phyloP scores from a whole-genome alignment of 2,888 invertebrate genomes.

The Ptychoptera contaminata region DNA sequence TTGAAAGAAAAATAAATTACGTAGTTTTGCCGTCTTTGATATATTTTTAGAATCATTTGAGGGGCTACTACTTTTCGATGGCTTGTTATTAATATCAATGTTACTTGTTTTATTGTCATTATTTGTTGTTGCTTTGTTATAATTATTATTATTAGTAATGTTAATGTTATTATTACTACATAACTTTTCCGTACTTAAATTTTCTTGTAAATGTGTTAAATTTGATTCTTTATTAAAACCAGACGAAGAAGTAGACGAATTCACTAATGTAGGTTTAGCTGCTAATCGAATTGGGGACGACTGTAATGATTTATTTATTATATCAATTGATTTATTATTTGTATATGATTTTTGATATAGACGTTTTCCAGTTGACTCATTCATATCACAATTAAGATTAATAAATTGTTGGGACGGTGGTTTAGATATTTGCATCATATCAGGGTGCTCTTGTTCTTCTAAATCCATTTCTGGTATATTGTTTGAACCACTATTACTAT shows the following conservation, averaged over 20 bases:
- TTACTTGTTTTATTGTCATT: constrained; percentile 7
- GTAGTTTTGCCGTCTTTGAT: constrained; percentile 16
- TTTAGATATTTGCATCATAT: background rate
- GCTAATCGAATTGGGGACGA: background rate
- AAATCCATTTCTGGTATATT: constrained; percentile 17
- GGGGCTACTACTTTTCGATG: background rate
- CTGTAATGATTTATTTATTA: no score
- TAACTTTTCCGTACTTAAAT: no score
- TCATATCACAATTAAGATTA: background rate
- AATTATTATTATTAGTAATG: background rate
- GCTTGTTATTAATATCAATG: constrained; percentile 1
- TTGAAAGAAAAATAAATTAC: constrained; percentile 15
- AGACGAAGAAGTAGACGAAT: no score
- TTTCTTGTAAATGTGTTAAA: no score
- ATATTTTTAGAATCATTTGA: constrained; percentile 1
- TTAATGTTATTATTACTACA: background rate
- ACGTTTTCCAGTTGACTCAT: background rate
- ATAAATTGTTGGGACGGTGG: background rate
- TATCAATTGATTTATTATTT: no score
- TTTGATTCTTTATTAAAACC: no score
- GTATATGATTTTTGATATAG: background rate
- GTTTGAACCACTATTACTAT: constrained; percentile 16
- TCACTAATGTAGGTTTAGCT: background rate
- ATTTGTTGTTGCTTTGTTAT: background rate
- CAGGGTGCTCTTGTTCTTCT: constrained; percentile 14